Evolutionary conservation across 2,888 invertebrate species (phyloP), one percentile per base, ranked within the genome.

Genomic region (Himalopsyche anomala): DNA sequence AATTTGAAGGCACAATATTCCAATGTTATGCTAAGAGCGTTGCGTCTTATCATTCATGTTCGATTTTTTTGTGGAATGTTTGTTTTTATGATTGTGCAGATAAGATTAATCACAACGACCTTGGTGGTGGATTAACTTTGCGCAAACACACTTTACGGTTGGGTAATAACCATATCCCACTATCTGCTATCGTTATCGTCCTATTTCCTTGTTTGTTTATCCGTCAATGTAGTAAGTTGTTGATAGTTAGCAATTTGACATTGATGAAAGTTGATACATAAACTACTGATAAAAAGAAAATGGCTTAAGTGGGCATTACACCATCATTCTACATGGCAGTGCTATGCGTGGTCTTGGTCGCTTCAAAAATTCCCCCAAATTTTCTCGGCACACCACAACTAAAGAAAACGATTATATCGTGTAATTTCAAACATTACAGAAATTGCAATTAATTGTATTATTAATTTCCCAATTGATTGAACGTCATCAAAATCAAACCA

Each of bases 121-220:
- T 62, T 62, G 62, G 11, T 56, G 56, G 17, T n/a, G 56, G 56
- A 17, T 56, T 56, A 56, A 56, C n/a, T 28, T 62, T 62, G 1
- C 62, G 62, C 62, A 28, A 28, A 62, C 62, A 62, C 19, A 19
- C 8, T 62, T 62, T 62, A 19, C 11, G 62, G 19, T 62, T 62
- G 62, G 8, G 28, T 62, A 19, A n/a, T 8, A 62, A 62, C 19
- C 0, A 62, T 8, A 8, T 56, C 56, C 56, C n/a, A 56, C n/a
- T 56, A 56, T n/a, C 19, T 8, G 8, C n/a, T 56, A n/a, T 19
- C 62, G 62, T 62, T 62, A 62, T 62, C 62, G 19, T 28, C 9
- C 8, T 11, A 62, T 62, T 62, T 62, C 62, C 62, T 62, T 62
- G 62, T 62, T 62, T 62, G 62, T 62, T 62, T 62, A 62, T 15